Conservation (phyloP, 2,888 invertebrate species). For the Caenorhabditis macrosperma region DNA sequence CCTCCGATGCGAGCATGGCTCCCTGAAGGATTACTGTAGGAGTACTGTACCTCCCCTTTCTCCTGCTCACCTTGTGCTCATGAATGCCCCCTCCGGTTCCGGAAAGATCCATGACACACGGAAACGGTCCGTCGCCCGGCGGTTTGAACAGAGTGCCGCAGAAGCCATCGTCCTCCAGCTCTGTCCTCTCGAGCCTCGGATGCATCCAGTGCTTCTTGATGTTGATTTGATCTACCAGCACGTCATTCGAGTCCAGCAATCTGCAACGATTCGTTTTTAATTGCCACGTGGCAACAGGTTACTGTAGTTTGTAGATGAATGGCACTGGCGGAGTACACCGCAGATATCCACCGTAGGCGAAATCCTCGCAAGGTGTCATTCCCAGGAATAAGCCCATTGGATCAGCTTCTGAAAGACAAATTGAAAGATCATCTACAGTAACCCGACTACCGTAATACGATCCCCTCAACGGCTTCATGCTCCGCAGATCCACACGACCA, state of each 20-base stretch:
- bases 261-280: conserved; percentile 24
- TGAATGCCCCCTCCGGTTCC: conserved; percentile 65
- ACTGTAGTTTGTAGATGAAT: conserved; percentile 45
- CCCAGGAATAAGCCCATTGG: conserved; percentile 62
- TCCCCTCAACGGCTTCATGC: conserved; percentile 53
- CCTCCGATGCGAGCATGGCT: conserved; percentile 62
- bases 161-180: conserved; percentile 55
- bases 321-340: conserved; percentile 58
- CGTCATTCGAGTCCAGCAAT: conserved; percentile 37
- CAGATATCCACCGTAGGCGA: conserved; percentile 59
- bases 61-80: conserved; percentile 52
- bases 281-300: background rate
- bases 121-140: conserved; percentile 63
- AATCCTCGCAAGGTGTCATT: conserved; percentile 58
- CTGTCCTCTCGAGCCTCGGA: conserved; percentile 49
- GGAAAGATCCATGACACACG: conserved; percentile 57
- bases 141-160: conserved; percentile 64
- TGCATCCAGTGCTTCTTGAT: conserved; percentile 70
- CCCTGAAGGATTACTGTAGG: conserved; percentile 9
- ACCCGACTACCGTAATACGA: conserved; percentile 59
- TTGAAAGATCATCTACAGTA: too few relatives aligned
- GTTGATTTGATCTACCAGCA: conserved; percentile 27
- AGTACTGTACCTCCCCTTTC: too few relatives aligned
- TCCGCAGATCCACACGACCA: conserved; percentile 54
- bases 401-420: conserved; percentile 46